Percentiles rank a stretch among this genome's conserved stretches.
phyloP scores from a whole-genome alignment of 2,797 vertebrate genomes.

The Ctenopoma multispine region DNA sequence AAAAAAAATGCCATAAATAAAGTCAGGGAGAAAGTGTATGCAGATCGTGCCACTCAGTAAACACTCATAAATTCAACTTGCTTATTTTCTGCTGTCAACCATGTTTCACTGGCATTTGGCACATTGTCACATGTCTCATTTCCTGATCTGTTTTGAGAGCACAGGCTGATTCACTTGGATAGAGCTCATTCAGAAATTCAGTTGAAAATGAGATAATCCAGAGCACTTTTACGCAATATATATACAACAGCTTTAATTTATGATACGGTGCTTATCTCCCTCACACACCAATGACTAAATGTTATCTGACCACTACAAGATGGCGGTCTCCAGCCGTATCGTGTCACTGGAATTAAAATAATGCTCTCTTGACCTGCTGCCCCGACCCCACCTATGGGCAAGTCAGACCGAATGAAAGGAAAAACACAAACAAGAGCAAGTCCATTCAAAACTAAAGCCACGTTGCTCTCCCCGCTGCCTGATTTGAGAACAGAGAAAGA shows the following conservation, averaged over 20 bases:
- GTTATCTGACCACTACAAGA: constrained; percentile 64
- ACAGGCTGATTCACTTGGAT: background rate
- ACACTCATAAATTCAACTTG: constrained; percentile 17
- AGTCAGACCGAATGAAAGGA: constrained; percentile 22
- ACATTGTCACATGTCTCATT: constrained; percentile 8
- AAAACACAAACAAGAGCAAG: constrained; percentile 30
- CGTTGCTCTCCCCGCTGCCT: background rate
- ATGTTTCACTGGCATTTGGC: background rate
- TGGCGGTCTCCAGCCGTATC: constrained; percentile 36
- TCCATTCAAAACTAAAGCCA: constrained; percentile 18
- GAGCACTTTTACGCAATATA: background rate
- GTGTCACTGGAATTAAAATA: constrained; percentile 58
- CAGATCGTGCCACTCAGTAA: constrained; percentile 17
- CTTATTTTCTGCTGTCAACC: constrained; percentile 10
- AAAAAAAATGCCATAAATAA: constrained; percentile 25
- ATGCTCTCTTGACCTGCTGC: constrained; percentile 62
- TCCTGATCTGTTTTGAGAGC: background rate
- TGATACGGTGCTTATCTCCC: constrained; percentile 61
- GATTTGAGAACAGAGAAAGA: constrained; percentile 27
- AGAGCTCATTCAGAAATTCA: constrained; percentile 24
- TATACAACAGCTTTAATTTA: constrained; percentile 57
- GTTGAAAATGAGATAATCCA: constrained; percentile 30
- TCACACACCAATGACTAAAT: constrained; percentile 55
- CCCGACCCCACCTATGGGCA: constrained; percentile 1
- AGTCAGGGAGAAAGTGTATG: constrained; percentile 29